Conservation (phyloP, 2,888 invertebrate genomes). For the Lucinisca nassula region DNA sequence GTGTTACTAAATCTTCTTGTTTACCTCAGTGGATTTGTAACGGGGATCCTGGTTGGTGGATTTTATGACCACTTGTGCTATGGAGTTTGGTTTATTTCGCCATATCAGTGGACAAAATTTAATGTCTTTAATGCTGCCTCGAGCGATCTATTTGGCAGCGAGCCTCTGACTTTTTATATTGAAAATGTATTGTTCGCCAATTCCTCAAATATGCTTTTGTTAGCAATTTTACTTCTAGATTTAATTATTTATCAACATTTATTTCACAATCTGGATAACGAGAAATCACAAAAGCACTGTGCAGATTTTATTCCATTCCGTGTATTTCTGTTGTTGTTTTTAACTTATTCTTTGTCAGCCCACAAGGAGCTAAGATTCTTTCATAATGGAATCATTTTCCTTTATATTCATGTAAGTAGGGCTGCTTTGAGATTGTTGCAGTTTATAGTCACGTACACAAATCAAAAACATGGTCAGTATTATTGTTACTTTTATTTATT, state of each 20-base stretch:
- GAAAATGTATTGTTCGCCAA: conserved; percentile 12
- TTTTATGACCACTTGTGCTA: conserved; percentile 77
- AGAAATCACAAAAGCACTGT: not conserved
- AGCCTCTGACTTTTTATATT: conserved; percentile 31
- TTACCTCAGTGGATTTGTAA: conserved; percentile 56
- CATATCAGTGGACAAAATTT: conserved; percentile 82
- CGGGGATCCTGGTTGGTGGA: conserved; percentile 73
- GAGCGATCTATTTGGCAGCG: conserved; percentile 62
- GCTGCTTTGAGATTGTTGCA: conserved; percentile 33
- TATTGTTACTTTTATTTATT: conserved; percentile 46
- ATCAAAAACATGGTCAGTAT: conserved; percentile 45
- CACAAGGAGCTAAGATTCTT: conserved; percentile 83
- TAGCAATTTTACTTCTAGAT: not conserved
- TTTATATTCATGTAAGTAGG: conserved; percentile 70
- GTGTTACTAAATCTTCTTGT: not conserved
- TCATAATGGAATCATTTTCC: conserved; percentile 76
- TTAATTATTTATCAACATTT: not conserved
- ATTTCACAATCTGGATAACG: not conserved
- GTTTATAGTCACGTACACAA: not conserved
- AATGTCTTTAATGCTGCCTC: conserved; percentile 75
- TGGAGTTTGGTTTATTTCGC: conserved; percentile 76
- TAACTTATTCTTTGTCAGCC: conserved; percentile 73
- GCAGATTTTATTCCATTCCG: not conserved
- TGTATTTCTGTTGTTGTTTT: conserved; percentile 47
- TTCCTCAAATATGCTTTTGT: not conserved